A percentile compares a stretch with the other conserved stretches of the same genome.
phyloP scores from a whole-genome alignment of 2,797 vertebrate genomes.

The Melanitta fusca region DNA sequence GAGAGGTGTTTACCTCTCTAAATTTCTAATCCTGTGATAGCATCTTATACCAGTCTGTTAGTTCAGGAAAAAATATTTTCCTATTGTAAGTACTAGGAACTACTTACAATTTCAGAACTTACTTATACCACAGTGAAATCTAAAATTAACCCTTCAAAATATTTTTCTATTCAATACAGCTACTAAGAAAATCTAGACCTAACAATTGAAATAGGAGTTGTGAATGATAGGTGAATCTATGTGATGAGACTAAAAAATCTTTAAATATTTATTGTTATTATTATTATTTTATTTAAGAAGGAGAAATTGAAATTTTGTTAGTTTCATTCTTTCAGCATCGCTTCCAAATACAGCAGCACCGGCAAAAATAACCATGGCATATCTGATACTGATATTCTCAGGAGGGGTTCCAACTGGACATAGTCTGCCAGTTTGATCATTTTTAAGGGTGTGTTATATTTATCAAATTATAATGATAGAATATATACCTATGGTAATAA shows the following conservation, averaged over 20 bases:
- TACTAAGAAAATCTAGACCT: neutral
- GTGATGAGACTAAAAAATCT: neutral
- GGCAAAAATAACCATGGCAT: neutral
- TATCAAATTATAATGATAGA: neutral
- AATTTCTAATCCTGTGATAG: neutral
- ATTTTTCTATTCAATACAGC: neutral
- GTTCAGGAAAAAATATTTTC: neutral
- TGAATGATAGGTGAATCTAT: neutral
- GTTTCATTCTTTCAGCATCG: neutral
- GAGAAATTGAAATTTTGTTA: neutral
- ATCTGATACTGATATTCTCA: neutral
- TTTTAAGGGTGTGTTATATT: neutral
- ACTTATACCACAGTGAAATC: neutral
- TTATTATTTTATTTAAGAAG: neutral
- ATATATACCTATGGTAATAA: neutral
- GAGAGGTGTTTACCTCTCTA: neutral
- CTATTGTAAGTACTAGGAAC: neutral
- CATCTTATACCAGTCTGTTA: neutral
- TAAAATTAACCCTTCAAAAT: neutral
- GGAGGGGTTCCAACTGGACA: neutral
- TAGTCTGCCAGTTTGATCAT: neutral
- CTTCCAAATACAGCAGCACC: neutral
- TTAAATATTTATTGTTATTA: neutral
- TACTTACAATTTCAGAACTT: neutral
- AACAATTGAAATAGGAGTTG: neutral